A percentile compares a stretch with the other conserved stretches of the same genome.
Conservation (phyloP, 2,113 vertebrate genomes). For the Condylura cristata region DNA sequence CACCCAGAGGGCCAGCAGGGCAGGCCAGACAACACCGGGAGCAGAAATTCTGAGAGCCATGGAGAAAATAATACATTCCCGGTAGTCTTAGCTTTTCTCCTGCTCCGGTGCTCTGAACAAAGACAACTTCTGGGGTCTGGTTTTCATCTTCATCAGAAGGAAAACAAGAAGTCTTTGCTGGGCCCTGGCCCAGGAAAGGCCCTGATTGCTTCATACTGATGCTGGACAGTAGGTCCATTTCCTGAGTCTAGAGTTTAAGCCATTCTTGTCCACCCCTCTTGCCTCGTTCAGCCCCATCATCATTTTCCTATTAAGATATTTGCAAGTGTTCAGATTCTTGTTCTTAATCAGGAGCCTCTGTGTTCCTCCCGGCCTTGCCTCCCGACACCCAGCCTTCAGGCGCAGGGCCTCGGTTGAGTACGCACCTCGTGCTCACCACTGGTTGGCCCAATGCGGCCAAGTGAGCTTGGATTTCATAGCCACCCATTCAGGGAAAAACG, state of each 20-base stretch:
- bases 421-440: not conserved
- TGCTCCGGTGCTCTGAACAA: not conserved
- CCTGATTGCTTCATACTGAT: not conserved
- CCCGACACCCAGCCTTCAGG: not conserved
- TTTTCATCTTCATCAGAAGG: not conserved
- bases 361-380: not conserved
- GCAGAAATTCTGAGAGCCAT: not conserved
- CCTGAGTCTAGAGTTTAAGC: not conserved
- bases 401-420: accelerated
- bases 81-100: not conserved
- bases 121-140: not conserved
- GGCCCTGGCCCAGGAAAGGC: not conserved
- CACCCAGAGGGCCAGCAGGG: not conserved
- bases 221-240: not conserved
- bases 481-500: not conserved
- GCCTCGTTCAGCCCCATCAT: not conserved
- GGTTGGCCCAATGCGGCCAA: not conserved
- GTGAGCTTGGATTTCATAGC: not conserved
- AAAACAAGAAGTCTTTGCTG: no score
- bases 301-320: conserved; percentile 35
- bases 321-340: not conserved
- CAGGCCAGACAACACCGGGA: not conserved
- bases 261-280: not conserved
- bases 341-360: not conserved
- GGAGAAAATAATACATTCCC: not conserved